Percentiles rank a stretch among this genome's conserved stretches.
phyloP scores from a whole-genome alignment of 2,888 invertebrate species.

The Tortricodes alternella region DNA sequence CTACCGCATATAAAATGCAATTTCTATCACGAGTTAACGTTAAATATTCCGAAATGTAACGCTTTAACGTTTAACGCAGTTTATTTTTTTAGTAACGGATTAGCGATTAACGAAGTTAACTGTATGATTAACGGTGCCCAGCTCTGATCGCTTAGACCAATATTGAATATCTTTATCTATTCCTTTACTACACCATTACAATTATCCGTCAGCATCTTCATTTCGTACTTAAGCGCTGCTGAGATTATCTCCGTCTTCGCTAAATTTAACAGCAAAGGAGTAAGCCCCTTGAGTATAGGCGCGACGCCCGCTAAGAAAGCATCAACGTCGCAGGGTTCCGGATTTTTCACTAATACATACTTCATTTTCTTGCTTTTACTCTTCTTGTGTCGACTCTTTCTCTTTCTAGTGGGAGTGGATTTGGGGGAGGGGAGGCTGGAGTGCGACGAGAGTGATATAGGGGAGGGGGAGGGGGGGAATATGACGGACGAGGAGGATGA shows the following conservation, averaged over 20 bases:
- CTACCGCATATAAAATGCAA: no score
- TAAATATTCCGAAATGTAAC: no score
- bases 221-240: constrained; percentile 20
- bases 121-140: no score
- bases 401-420: constrained; percentile 5
- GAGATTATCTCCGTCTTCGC: constrained; percentile 16
- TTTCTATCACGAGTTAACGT: no score
- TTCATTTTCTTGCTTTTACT: constrained; percentile 18
- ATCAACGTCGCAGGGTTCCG: constrained; percentile 3
- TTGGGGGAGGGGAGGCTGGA: constrained; percentile 18
- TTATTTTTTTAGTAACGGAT: no score
- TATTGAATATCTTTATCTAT: no score
- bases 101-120: no score
- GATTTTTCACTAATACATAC: constrained; percentile 15
- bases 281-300: constrained; percentile 15
- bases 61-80: no score
- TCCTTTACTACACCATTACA: not conserved
- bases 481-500: constrained; percentile 13
- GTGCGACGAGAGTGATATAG: constrained; percentile 19
- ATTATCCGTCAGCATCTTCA: constrained; percentile 9
- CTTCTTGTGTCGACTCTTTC: constrained; percentile 10
- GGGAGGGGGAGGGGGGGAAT: constrained; percentile 26
- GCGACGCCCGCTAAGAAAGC: constrained; percentile 13
- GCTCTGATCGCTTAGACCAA: no score
- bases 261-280: constrained; percentile 2